Base-by-base conservation (phyloP, 2,113 vertebrate species). In the Pterocles orientalis region DNA sequence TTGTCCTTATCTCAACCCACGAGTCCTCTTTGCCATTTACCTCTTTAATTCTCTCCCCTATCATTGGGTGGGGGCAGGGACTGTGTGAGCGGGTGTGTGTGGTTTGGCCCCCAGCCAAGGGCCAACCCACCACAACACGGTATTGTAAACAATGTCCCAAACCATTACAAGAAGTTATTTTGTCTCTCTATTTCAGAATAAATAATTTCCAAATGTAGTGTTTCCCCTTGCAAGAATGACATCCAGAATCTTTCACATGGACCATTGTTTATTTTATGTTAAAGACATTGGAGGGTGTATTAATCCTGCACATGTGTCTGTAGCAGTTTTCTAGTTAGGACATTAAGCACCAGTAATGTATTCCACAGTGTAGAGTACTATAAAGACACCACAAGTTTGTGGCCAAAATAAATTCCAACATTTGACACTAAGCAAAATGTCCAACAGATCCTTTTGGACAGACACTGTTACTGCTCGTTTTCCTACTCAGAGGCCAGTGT, bases 301-400 rank as follows among this genome's bases (percentile, higher is more conserved):
- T 56, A 58, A 6, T 41, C 28, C 12, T 9, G 1, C 7, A 19
- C 8, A 12, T 2, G 2, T 7, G 9, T 34, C 29, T 41, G 18
- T 31, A 41, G 19, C 47, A 45, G 21, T 70, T 78, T 78, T 51
- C 61, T 20, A 39, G 8, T 58, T 33, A 75, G 24, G 48, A 47
- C 29, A 39, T 24, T 43, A 77, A 39, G 65, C 29, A 61, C 14
- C 26, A 72, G 20, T 25, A 79, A 69, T 9, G 7, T 16, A 73
- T 57, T 71, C 24, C 31, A 70, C 28, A 39, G 14, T 4, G 10
- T 58, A 31, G 6, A 57, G 9, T 39, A 24, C 57, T 34, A n/a
- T 33, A 60, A 65, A 65, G 54, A 34, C 45, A 69, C 8, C 14
- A 87, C 31, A 66, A 57, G 65, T 70, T 47, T 76, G 16, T 41